Evolutionary conservation across 2,113 vertebrate genomes (phyloP).

Genomic region (Crotophaga sulcirostris): DNA sequence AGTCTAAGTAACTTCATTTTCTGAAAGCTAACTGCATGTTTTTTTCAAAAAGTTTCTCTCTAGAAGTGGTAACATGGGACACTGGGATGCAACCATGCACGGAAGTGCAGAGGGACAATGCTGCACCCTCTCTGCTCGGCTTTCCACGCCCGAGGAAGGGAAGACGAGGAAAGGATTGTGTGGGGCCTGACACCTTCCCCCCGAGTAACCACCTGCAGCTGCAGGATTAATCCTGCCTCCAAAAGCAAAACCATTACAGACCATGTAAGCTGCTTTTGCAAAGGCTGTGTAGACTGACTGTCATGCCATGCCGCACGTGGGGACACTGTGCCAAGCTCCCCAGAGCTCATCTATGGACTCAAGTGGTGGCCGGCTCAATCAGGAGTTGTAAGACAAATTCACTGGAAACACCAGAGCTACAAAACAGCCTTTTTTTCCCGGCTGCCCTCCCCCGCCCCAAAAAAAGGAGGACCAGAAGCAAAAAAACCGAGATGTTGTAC

Average conservation of each 20-base stretch:
- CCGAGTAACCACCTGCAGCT: not conserved
- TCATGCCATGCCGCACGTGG: rapidly evolving
- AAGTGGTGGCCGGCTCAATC: rapidly evolving
- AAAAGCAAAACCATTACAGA: not conserved
- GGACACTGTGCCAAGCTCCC: rapidly evolving
- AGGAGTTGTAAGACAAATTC: not conserved
- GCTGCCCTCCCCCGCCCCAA: not conserved
- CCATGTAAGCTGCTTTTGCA: not conserved
- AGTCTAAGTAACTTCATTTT: too few species aligned
- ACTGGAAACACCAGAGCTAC: not conserved
- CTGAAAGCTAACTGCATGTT: too few species aligned
- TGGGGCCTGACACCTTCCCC: not conserved
- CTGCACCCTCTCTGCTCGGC: not conserved
- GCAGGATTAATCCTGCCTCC: not conserved
- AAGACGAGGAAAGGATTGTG: not conserved
- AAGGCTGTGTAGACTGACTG: rapidly evolving
- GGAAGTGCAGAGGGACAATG: rapidly evolving
- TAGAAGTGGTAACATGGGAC: too few species aligned
- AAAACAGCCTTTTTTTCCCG: rapidly evolving
- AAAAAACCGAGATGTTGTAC: not conserved
- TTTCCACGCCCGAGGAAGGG: rapidly evolving
- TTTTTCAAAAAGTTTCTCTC: too few species aligned
- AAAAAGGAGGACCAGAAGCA: not conserved
- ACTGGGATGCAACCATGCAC: too few species aligned
- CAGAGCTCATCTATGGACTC: not conserved